Base-by-base conservation (phyloP, 2,888 invertebrate genomes). In the Leucoma salicis region DNA sequence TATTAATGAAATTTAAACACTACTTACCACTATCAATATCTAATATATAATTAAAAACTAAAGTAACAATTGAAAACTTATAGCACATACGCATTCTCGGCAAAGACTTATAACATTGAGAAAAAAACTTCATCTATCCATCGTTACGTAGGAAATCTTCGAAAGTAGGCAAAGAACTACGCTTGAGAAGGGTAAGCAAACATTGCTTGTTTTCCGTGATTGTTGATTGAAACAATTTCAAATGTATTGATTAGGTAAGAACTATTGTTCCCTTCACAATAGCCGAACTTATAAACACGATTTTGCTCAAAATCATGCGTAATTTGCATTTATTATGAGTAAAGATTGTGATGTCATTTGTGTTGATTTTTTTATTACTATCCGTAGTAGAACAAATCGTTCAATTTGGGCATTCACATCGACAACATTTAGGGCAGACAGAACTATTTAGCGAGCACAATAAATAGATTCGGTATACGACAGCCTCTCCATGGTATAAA, bases 1-100 rank as follows among this genome's bases (percentile, higher is more conserved):
- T n/a, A n/a, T n/a, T n/a, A n/a, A n/a, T n/a, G n/a, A n/a, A n/a
- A n/a, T n/a, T n/a, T n/a, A 28, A 29, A 21, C 8, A 25, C 35
- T 15, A 39, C 71, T 70, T 68, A 81, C 82, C 82, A 38, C 68
- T 61, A 38, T 63, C 46, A 44, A 72, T 62, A 39, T 37, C 35
- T 43, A 55, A 40, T 36, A 36, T 42, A 32, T 34, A 16, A 38
- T 33, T 44, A 48, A 48, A 40, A 42, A 47, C 34, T 44, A 49
- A 45, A 43, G 38, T 51, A 57, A 53, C 42, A 44, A 58, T 50
- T 28, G 49, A 55, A 66, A 37, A 56, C 56, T 39, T 55, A 61
- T 45, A 32, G 58, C 46, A 52, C 46, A 58, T 27, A 44, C 53
- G 43, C 51, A 45, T 29, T 40, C 32, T 32, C 27, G n/a, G 14